Conservation (phyloP, 2,113 vertebrate genomes). For the Carassius gibelio region DNA sequence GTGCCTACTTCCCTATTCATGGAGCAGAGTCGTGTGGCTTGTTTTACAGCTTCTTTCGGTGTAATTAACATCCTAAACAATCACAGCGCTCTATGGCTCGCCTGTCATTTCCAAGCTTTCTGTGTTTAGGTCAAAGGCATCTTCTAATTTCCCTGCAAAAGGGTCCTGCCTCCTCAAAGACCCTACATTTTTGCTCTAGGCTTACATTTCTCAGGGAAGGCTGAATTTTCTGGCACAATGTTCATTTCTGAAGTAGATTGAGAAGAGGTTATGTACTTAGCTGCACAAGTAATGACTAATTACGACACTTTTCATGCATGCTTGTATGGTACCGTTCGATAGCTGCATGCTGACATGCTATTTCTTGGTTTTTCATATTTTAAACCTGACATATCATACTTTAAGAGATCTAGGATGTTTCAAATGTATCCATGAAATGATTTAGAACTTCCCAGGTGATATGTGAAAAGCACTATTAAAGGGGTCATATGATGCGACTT, state of each 20-base stretch:
- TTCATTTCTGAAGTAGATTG: conserved; percentile 25
- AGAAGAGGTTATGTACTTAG: conserved; percentile 33
- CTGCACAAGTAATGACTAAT: conserved; percentile 20
- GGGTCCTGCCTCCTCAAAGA: conserved; percentile 15
- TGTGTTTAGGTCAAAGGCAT: conserved; percentile 38
- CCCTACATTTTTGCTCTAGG: conserved; percentile 10
- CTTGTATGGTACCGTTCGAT: background rate
- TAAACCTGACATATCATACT: background rate
- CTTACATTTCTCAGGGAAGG: conserved; percentile 22
- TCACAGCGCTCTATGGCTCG: conserved; percentile 14
- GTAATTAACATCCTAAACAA: conserved; percentile 66
- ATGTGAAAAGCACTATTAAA: background rate
- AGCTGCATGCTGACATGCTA: conserved; percentile 20
- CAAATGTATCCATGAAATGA: background rate
- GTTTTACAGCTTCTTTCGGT: conserved; percentile 66
- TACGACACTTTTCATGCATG: background rate
- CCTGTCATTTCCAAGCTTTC: conserved; percentile 13
- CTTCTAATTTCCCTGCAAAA: conserved; percentile 18
- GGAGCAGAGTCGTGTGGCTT: conserved; percentile 66
- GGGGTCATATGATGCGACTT: too few species aligned
- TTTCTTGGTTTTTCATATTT: conserved; percentile 11
- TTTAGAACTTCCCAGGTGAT: background rate
- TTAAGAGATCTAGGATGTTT: background rate
- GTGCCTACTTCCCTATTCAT: conserved; percentile 82
- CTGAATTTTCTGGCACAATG: conserved; percentile 27